Evolutionary conservation across 2,888 invertebrate species (phyloP), one percentile per base, ranked within the genome.

Genomic region (Callosobruchus maculatus): DNA sequence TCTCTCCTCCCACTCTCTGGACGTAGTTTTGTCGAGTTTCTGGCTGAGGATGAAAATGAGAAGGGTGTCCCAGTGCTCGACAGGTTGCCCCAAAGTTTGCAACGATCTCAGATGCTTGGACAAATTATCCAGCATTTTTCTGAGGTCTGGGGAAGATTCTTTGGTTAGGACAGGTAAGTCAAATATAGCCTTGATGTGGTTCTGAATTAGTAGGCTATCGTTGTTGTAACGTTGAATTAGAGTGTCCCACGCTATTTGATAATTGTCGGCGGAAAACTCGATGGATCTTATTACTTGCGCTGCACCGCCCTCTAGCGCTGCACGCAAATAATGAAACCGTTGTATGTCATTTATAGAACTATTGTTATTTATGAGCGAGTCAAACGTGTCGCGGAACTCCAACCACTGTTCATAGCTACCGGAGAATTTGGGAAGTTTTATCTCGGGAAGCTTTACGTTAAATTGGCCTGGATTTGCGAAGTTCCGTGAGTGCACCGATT

Each of bases 351-450:
- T 21, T 20, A 76, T 73, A 31, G 31, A 67, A 20, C 68, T 66
- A 70, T 79, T 77, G 20, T 73, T 73, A 68, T 78, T 74, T 22
- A 79, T 75, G 3, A 77, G 26, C 18, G 77, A 74, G n/a, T 74
- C 67, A 26, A 72, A 77, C 1, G 31, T 71, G 21, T 77, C 76
- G n/a, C n/a, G n/a, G n/a, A n/a, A n/a, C n/a, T n/a, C n/a, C n/a
- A n/a, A n/a, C n/a, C n/a, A n/a, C n/a, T n/a, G n/a, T n/a, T n/a
- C n/a, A n/a, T n/a, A n/a, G n/a, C n/a, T n/a, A n/a, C n/a, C n/a
- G n/a, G n/a, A n/a, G n/a, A n/a, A n/a, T n/a, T n/a, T n/a, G n/a
- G n/a, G n/a, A n/a, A n/a, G n/a, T n/a, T n/a, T n/a, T n/a, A n/a
- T n/a, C n/a, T n/a, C n/a, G n/a, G n/a, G n/a, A n/a, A n/a, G n/a